phyloP scores from a whole-genome alignment of 2,888 invertebrate genomes.

The Tipula confusa region DNA sequence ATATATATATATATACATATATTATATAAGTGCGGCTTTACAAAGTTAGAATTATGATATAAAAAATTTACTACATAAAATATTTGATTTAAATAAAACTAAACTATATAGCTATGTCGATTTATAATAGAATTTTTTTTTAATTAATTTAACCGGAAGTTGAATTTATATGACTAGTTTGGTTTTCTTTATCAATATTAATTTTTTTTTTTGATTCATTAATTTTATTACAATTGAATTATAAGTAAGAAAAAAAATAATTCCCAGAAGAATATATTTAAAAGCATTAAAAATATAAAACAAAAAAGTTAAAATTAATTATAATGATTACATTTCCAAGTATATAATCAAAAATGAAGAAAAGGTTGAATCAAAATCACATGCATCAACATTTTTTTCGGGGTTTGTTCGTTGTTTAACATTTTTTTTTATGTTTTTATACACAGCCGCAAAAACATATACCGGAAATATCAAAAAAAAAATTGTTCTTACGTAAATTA shows the following conservation, averaged over 20 bases:
- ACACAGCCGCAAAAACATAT: not conserved
- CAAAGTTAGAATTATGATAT: too few species aligned
- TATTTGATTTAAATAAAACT: not conserved
- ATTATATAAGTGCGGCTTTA: not conserved
- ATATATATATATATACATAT: not conserved
- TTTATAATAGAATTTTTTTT: not conserved
- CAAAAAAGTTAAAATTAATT: not conserved
- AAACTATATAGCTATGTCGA: not conserved
- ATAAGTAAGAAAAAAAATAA: not conserved
- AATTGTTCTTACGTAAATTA: not conserved
- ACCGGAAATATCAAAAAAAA: not conserved
- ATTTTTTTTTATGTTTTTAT: too few species aligned
- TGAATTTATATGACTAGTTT: not conserved
- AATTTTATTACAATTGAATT: constrained; percentile 25
- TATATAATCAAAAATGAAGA: not conserved
- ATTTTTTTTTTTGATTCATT: not conserved
- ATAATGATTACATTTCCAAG: constrained; percentile 20
- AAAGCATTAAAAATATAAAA: constrained; percentile 13
- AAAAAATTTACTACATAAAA: too few species aligned
- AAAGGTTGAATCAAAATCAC: constrained; percentile 3
- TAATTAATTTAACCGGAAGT: not conserved
- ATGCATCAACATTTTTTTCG: not conserved
- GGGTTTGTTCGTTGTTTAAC: not conserved
- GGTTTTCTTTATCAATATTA: not conserved
- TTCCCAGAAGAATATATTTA: not conserved